Evolutionary conservation across 2,113 vertebrate species (phyloP).

Genomic region (Ia io): DNA sequence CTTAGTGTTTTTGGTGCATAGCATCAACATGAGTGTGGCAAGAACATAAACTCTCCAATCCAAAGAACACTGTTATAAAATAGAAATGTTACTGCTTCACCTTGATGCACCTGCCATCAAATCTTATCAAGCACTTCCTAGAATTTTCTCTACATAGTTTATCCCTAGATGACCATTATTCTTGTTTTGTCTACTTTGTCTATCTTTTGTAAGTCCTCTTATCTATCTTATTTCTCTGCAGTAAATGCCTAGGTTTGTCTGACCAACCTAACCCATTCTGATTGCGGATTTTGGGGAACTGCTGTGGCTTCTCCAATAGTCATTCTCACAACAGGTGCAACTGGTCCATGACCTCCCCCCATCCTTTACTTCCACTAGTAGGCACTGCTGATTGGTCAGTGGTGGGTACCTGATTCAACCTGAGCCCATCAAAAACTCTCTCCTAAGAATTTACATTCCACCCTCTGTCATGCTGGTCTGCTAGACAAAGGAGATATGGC

Average conservation of each 20-base stretch:
- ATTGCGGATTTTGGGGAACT: not conserved
- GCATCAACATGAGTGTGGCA: not conserved
- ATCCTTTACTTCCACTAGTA: not conserved
- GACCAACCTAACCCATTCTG: not conserved
- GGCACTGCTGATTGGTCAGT: not conserved
- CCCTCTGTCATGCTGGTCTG: not conserved
- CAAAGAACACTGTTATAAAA: not conserved
- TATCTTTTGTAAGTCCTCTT: not conserved
- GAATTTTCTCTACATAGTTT: not conserved
- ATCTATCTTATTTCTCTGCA: not conserved
- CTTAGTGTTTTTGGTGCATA: not conserved
- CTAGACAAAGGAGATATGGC: not conserved
- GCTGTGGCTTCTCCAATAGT: not conserved
- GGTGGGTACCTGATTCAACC: not conserved
- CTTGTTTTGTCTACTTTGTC: not conserved
- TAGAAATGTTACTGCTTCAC: not conserved
- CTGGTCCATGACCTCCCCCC: not conserved
- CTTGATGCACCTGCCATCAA: not conserved
- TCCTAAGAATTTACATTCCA: not conserved
- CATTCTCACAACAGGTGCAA: not conserved
- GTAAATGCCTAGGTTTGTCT: not conserved
- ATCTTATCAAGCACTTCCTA: not conserved
- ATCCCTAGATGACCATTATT: not conserved
- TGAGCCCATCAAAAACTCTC: not conserved
- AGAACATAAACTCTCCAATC: not conserved